Percentiles rank a stretch among this genome's conserved stretches.
phyloP scores from a whole-genome alignment of 1,140 invertebrate species.

The Atta cephalotes region DNA sequence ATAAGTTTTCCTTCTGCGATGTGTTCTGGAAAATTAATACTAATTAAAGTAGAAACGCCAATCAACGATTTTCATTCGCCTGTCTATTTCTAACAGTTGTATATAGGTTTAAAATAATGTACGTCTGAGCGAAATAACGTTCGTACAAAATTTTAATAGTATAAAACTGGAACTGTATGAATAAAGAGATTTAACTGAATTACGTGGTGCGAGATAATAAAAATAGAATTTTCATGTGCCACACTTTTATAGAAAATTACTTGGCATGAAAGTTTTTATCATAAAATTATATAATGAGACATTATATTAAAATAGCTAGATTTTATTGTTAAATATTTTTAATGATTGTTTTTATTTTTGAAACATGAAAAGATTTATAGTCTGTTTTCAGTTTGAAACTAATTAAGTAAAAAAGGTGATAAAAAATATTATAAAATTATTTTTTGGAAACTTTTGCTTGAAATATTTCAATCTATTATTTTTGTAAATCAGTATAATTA shows the following conservation, averaged over 20 bases:
- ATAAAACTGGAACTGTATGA: slow-evolving; percentile 22
- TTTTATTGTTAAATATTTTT: slow-evolving; percentile 4
- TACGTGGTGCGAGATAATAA: neutral
- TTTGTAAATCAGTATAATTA: neutral
- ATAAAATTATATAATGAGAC: neutral
- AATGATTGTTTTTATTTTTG: neutral
- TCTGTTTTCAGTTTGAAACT: too few relatives aligned
- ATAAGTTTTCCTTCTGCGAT: slow-evolving; percentile 10
- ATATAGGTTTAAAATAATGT: neutral
- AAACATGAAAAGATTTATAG: neutral
- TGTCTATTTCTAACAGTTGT: neutral
- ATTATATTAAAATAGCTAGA: neutral
- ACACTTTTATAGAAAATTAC: neutral
- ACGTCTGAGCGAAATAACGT: neutral
- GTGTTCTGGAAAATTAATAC: neutral
- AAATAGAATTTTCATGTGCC: slow-evolving; percentile 13
- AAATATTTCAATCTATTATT: neutral
- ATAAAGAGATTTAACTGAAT: slow-evolving; percentile 30
- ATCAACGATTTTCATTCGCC: neutral
- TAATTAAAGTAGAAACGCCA: slow-evolving; percentile 9
- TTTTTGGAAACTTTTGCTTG: neutral
- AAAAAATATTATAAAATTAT: neutral
- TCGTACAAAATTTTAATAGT: neutral
- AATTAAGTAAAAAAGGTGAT: neutral
- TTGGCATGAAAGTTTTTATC: slow-evolving; percentile 8